Conservation (phyloP, 2,113 vertebrate genomes). For the Coturnix japonica region DNA sequence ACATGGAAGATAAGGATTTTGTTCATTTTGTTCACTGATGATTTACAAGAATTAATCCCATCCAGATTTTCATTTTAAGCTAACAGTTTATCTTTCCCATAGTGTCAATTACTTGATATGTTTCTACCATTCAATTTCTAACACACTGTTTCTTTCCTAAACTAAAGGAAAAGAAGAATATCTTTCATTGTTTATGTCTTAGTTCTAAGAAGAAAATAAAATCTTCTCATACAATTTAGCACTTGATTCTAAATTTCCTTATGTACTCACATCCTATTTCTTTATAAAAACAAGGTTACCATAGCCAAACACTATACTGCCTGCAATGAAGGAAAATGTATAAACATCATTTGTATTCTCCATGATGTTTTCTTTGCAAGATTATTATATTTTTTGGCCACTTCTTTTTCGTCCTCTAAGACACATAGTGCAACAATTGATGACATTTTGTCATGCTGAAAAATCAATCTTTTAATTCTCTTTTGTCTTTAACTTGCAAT, state of each 20-base stretch:
- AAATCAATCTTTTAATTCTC: neutral
- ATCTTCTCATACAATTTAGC: neutral
- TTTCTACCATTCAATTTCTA: neutral
- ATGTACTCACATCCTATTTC: neutral
- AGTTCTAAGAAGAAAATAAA: neutral
- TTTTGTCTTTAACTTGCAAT: neutral
- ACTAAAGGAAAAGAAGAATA: neutral
- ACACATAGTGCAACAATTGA: neutral
- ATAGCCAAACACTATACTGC: neutral
- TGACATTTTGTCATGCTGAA: neutral
- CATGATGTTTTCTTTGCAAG: neutral
- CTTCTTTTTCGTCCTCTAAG: neutral
- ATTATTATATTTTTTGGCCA: neutral
- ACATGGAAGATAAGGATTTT: neutral
- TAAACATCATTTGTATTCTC: neutral
- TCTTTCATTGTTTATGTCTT: neutral
- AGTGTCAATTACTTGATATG: neutral
- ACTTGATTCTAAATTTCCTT: neutral
- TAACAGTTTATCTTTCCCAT: neutral
- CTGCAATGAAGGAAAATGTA: neutral
- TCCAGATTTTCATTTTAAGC: conserved; percentile 5
- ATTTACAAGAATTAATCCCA: neutral
- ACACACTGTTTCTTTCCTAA: neutral
- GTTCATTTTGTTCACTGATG: neutral
- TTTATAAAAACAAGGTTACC: neutral